phyloP scores from a whole-genome alignment of 1,140 invertebrate species.

The Musca vetustissima region DNA sequence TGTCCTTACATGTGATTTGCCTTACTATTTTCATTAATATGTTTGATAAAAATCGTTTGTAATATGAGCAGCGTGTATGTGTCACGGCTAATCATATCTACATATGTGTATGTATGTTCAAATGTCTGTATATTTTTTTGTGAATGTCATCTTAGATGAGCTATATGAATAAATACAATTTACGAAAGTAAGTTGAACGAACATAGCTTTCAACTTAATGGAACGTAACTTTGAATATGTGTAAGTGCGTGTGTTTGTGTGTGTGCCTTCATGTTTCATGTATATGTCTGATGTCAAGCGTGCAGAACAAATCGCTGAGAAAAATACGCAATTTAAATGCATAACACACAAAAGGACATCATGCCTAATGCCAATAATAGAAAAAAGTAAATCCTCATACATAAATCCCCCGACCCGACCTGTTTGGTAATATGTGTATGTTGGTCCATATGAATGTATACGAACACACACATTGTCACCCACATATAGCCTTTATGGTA shows the following conservation, averaged over 20 bases:
- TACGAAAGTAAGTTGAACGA: too few relatives aligned
- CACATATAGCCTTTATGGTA: not conserved
- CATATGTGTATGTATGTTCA: too few relatives aligned
- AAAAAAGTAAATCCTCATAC: constrained; percentile 52
- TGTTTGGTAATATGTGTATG: not conserved
- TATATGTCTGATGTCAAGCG: constrained; percentile 10
- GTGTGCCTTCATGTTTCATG: not conserved
- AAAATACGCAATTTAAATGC: constrained; percentile 57
- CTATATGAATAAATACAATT: too few relatives aligned
- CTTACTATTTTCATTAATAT: too few relatives aligned
- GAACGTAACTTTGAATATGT: not conserved
- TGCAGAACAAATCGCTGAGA: constrained; percentile 54
- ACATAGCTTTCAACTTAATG: not conserved
- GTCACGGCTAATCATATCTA: too few relatives aligned
- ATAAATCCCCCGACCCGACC: constrained; percentile 55
- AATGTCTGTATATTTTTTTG: not conserved
- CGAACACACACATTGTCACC: not conserved
- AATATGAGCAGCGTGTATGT: too few relatives aligned
- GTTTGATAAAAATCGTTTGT: too few relatives aligned
- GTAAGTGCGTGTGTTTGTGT: constrained; percentile 28
- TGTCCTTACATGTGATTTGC: too few relatives aligned
- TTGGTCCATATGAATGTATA: not conserved
- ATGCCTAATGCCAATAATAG: constrained; percentile 57
- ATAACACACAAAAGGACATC: constrained; percentile 54
- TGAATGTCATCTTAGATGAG: not conserved